A percentile compares a stretch with the other conserved stretches of the same genome.
These are phyloP conservation scores for Poeciliopsis turneri DNA, from an alignment of 2,797 vertebrate genomes.

Conservation along the genomic window DNA sequence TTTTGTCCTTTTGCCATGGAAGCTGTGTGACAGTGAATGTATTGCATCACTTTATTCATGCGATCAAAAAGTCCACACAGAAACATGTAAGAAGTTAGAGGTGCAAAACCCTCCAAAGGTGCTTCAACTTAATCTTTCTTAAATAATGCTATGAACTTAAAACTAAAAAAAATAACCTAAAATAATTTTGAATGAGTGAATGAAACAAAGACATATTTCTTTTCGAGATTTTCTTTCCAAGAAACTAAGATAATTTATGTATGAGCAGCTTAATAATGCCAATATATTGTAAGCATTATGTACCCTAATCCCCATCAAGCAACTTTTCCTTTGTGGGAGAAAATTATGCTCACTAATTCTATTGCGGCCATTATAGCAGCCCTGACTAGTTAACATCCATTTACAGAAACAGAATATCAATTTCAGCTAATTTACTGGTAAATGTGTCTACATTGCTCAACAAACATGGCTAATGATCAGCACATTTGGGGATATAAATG, in stretches of 20 bases:
- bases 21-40: no score
- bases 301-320: slow-evolving; percentile 17
- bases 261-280: slow-evolving; percentile 7
- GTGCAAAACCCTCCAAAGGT: slow-evolving; percentile 5
- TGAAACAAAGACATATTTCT: background rate
- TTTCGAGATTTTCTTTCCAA: background rate
- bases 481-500: slow-evolving; percentile 8
- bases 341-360: slow-evolving; percentile 37
- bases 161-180: background rate
- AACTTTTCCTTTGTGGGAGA: slow-evolving; percentile 36
- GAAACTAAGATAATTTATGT: background rate
- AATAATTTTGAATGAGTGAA: background rate
- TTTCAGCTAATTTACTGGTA: slow-evolving; percentile 44
- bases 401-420: slow-evolving; percentile 35
- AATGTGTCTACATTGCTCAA: slow-evolving; percentile 19
- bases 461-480: slow-evolving; percentile 13
- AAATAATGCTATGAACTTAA: background rate
- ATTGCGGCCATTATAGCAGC: slow-evolving; percentile 37
- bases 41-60: slow-evolving; percentile 10
- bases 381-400: slow-evolving; percentile 45
- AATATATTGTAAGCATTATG: slow-evolving; percentile 22
- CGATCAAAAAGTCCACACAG: slow-evolving; percentile 28
- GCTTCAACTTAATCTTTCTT: background rate
- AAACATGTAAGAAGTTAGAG: slow-evolving; percentile 24
- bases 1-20: no score